Base-by-base conservation (phyloP, 2,113 vertebrate species). In the Poeciliopsis turrubarensis region DNA sequence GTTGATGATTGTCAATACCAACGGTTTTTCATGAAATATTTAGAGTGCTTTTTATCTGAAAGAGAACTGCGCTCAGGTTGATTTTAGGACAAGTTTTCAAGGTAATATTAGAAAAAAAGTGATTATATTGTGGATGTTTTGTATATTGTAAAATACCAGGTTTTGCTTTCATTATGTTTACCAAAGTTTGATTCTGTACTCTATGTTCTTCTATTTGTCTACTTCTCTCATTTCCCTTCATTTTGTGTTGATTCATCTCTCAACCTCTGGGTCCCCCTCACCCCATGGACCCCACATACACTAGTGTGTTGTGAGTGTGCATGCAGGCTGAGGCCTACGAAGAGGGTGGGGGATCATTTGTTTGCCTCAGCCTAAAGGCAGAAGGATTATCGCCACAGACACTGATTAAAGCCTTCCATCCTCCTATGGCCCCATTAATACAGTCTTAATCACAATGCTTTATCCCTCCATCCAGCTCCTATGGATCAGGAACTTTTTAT, bases 371-470 rank as follows among this genome's bases (percentile, higher is more conserved):
- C 86, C 94, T 94, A 93, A 93, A 93, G 91, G 91, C 87, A 89
- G 81, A 86, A 83, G 94, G 94, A 94, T 94, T 95, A 95, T 72
- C 64, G 80, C 78, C 88, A 87, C 94, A 95, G 92, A 93, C 91
- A 94, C 94, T 94, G 93, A 94, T 94, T 94, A 94, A 95, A 94
- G 92, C 92, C 85, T 93, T 94, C 94, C 92, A 93, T 87, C 87
- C 88, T 94, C 90, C 94, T 91, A 91, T 94, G 92, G 93, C 92
- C 92, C 92, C 91, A 94, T 94, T 95, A 95, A 94, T 95, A 94
- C 93, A 93, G 93, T 94, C 93, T 95, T 95, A 95, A 94, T 94
- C 93, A 95, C 93, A 93, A 93, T 91, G 92, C 91, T 94, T 95
- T 92, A 94, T 94, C 94, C 93, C 88, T 89, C 84, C 84, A 91